Percentiles rank a stretch among this genome's conserved stretches.
Evolutionary conservation across 2,113 vertebrate genomes (phyloP).

Genomic region (Hirundichthys speculiger): DNA sequence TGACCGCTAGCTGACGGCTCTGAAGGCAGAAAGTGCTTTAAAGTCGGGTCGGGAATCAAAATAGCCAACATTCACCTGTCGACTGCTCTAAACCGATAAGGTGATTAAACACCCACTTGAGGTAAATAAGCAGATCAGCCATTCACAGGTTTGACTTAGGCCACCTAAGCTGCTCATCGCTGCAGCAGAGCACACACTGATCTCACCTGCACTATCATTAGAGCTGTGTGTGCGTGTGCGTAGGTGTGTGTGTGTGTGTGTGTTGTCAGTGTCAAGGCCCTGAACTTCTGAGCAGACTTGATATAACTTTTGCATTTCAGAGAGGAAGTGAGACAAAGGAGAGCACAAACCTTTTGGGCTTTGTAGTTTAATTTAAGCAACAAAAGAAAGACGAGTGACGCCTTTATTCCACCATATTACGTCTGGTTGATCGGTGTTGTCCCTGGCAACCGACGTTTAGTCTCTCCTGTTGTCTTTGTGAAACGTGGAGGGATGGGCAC

Average conservation of each 20-base stretch:
- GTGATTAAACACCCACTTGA: slow-evolving; percentile 14
- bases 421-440: neutral
- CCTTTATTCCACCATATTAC: neutral
- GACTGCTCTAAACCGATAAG: slow-evolving; percentile 13
- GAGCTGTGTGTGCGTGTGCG: neutral
- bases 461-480: slow-evolving; percentile 41
- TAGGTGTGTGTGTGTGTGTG: no score
- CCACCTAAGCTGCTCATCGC: slow-evolving; percentile 6
- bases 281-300: no score
- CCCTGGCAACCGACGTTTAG: slow-evolving; percentile 41
- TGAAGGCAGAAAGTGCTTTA: neutral
- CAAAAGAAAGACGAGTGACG: neutral
- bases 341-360: no score
- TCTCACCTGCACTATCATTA: slow-evolving; percentile 30
- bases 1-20: neutral
- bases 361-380: slow-evolving; percentile 24
- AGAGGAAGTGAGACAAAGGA: no score
- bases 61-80: slow-evolving; percentile 1
- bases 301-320: no score
- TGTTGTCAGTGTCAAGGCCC: neutral
- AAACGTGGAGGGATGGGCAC: slow-evolving; percentile 53
- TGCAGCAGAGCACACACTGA: neutral
- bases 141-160: slow-evolving; percentile 9
- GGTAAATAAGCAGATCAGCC: slow-evolving; percentile 8
- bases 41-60: neutral